These are phyloP conservation scores for Drosophila lini DNA, from an alignment of 1,140 invertebrate genomes.

Conservation along the genomic window DNA sequence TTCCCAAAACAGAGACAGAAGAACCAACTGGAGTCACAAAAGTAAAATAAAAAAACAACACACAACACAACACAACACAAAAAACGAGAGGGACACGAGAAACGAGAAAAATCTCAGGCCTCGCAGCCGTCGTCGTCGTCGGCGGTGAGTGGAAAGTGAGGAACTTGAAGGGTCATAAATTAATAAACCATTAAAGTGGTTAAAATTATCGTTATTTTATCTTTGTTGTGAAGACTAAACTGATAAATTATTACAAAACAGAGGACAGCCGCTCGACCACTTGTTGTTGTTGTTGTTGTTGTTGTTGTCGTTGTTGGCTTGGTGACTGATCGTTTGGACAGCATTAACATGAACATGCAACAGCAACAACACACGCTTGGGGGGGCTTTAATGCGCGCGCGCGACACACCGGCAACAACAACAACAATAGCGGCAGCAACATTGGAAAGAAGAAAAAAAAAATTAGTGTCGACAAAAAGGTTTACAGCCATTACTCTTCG, in stretches of 20 bases:
- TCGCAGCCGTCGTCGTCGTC: constrained; percentile 18
- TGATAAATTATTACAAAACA: constrained; percentile 84
- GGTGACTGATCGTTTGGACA: constrained; percentile 80
- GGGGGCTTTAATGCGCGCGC: constrained; percentile 77
- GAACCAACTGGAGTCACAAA: constrained; percentile 31
- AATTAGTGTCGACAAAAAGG: constrained; percentile 83
- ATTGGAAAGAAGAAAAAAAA: constrained; percentile 58
- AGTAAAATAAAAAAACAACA: constrained; percentile 3
- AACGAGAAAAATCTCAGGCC: constrained; percentile 68
- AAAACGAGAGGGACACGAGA: constrained; percentile 29
- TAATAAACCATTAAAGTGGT: constrained; percentile 84
- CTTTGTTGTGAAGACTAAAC: constrained; percentile 83
- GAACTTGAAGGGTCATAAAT: constrained; percentile 84
- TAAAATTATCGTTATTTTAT: constrained; percentile 84
- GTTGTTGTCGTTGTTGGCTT: constrained; percentile 30
- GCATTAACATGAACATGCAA: constrained; percentile 81
- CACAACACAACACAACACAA: constrained; percentile 19
- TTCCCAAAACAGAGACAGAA: constrained; percentile 37
- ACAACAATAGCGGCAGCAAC: constrained; percentile 40
- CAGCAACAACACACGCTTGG: constrained; percentile 65
- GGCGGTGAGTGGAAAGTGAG: constrained; percentile 79
- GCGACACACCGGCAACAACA: constrained; percentile 52
- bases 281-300: constrained; percentile 33
- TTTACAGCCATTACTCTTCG: constrained; percentile 82
- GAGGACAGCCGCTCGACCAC: constrained; percentile 65